phyloP scores from a whole-genome alignment of 2,888 invertebrate genomes.

The Palloptera scutellata region DNA sequence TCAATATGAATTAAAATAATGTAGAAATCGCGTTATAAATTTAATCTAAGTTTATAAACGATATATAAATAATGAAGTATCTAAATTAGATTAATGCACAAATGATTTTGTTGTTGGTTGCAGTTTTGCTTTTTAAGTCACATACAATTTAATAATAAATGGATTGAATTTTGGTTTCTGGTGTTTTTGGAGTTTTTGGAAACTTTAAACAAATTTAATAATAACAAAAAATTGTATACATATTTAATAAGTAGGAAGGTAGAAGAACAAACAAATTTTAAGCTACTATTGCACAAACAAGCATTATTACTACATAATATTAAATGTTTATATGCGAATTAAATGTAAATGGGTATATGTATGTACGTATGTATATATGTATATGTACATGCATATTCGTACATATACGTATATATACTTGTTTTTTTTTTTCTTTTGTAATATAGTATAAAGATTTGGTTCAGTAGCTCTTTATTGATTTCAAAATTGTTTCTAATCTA shows the following conservation, averaged over 20 bases:
- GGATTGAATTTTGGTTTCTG: background rate
- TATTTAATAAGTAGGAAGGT: background rate
- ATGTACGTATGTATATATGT: slow-evolving; percentile 3
- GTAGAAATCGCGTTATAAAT: slow-evolving; percentile 34
- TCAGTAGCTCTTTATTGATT: slow-evolving; percentile 10
- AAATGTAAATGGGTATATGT: background rate
- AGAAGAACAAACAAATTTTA: background rate
- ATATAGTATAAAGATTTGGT: slow-evolving; percentile 27
- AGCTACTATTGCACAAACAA: slow-evolving; percentile 11
- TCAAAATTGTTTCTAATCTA: too few species aligned
- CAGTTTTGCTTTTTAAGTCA: background rate
- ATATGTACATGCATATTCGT: background rate
- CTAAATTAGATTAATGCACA: slow-evolving; percentile 27
- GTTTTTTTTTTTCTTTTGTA: background rate
- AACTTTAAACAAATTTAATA: background rate
- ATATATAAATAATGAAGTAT: slow-evolving; percentile 27
- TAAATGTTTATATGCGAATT: slow-evolving; percentile 16
- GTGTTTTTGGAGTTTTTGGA: background rate
- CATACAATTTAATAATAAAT: slow-evolving; percentile 11
- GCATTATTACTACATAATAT: background rate
- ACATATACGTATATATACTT: background rate
- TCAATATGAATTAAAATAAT: slow-evolving; percentile 23
- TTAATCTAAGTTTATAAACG: slow-evolving; percentile 30
- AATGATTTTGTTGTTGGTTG: background rate
- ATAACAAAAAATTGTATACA: background rate